Evolutionary conservation across 2,113 vertebrate species (phyloP).

Genomic region (Gymnarchus niloticus): DNA sequence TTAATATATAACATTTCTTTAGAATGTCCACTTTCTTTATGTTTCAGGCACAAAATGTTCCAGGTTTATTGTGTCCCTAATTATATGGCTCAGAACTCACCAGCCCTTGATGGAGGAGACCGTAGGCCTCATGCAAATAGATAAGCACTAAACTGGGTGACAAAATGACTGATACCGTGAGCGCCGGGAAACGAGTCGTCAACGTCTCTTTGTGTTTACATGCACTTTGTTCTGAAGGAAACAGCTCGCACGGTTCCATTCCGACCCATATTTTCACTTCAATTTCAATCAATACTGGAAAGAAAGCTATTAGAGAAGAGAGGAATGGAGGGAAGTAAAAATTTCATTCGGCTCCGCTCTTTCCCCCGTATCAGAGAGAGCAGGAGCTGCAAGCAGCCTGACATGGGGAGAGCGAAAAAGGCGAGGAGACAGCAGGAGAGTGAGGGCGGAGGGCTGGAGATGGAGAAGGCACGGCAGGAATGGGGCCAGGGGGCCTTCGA

Average conservation of each 20-base stretch:
- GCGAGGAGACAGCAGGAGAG: not conserved
- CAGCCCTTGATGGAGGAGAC: no score
- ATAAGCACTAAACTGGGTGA: constrained; percentile 3
- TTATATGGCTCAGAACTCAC: not conserved
- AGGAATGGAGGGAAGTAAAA: not conserved
- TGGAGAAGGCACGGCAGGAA: not conserved
- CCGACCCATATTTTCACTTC: not conserved
- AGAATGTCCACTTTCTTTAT: not conserved
- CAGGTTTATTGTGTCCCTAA: not conserved
- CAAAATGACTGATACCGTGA: not conserved
- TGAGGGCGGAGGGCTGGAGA: not conserved
- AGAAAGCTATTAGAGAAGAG: constrained; percentile 10
- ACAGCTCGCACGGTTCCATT: not conserved
- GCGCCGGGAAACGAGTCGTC: not conserved
- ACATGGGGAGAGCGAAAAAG: constrained; percentile 17
- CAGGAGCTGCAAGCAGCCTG: not conserved
- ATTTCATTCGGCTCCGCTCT: not conserved
- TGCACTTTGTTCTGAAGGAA: not conserved
- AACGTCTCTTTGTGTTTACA: not conserved
- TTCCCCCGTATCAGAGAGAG: not conserved
- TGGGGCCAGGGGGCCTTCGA: not conserved
- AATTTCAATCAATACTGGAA: constrained; percentile 1
- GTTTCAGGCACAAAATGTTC: not conserved
- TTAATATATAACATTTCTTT: not conserved
- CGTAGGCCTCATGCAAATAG: not conserved